Percentiles rank a stretch among this genome's conserved stretches.
These are phyloP conservation scores for Crotalus helleri DNA, from an alignment of 2,113 vertebrate genomes.

Conservation along the genomic window DNA sequence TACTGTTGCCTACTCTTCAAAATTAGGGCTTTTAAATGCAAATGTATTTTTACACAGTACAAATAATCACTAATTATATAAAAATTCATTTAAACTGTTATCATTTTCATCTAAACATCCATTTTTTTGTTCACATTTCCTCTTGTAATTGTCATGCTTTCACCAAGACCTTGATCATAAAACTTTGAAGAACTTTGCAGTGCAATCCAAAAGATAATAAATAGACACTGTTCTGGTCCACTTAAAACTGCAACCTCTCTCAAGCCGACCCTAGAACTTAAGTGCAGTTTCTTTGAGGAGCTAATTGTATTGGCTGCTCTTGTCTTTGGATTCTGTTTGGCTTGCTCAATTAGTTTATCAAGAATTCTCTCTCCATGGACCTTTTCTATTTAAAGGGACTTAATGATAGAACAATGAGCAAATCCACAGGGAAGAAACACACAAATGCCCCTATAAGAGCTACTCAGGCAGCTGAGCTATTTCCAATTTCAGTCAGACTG, in stretches of 20 bases:
- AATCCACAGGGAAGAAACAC: conserved; percentile 17
- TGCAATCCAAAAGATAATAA: background rate
- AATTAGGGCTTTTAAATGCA: background rate
- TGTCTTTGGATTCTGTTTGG: background rate
- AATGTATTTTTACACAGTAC: background rate
- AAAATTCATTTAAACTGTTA: background rate
- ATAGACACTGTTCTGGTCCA: background rate
- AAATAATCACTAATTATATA: background rate
- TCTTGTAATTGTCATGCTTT: background rate
- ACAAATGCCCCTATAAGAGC: conserved; percentile 15
- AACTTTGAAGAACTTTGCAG: background rate
- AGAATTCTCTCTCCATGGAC: conserved; percentile 8
- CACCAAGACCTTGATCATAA: background rate
- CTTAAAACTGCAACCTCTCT: background rate
- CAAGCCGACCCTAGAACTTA: background rate
- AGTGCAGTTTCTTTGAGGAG: background rate
- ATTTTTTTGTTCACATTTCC: background rate
- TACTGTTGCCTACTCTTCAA: background rate
- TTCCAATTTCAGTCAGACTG: conserved; percentile 23
- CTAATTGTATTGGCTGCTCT: conserved; percentile 1
- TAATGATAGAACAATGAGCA: conserved; percentile 26
- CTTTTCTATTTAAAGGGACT: conserved; percentile 22
- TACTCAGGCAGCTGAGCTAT: conserved; percentile 11
- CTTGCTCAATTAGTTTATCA: conserved; percentile 26
- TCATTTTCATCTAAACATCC: background rate